Conservation (phyloP, 2,113 vertebrate genomes). For the Poeciliopsis retropinna region DNA sequence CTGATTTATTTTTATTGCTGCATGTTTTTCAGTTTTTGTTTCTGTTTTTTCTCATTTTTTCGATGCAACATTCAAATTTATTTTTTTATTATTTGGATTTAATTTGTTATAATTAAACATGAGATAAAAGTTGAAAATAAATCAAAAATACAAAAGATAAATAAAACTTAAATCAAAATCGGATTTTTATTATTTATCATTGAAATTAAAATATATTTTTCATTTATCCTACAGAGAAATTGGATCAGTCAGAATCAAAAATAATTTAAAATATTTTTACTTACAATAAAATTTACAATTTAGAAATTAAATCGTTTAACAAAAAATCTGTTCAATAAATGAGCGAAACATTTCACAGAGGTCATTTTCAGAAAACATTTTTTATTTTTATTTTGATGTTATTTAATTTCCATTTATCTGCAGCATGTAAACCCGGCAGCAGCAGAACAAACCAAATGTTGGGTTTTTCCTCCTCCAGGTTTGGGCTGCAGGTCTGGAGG, state of each 20-base stretch:
- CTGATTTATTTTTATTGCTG: constrained; percentile 20
- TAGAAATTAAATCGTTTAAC: background rate
- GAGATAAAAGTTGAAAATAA: background rate
- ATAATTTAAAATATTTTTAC: background rate
- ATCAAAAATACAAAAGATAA: no score
- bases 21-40: constrained; percentile 4
- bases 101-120: background rate
- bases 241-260: background rate
- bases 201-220: background rate
- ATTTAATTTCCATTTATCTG: background rate
- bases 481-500: constrained; percentile 2
- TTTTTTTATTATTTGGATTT: background rate
- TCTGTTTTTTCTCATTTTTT: background rate
- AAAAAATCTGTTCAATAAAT: background rate
- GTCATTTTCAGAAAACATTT: background rate
- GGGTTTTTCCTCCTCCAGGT: constrained; percentile 30
- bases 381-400: background rate
- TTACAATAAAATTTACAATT: background rate
- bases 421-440: background rate
- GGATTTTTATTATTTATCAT: background rate
- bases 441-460: constrained; percentile 27
- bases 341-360: background rate
- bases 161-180: background rate
- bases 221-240: background rate
- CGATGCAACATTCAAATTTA: background rate